Base-by-base conservation (phyloP, 2,888 invertebrate genomes). In the Choristoneura rosaceana region DNA sequence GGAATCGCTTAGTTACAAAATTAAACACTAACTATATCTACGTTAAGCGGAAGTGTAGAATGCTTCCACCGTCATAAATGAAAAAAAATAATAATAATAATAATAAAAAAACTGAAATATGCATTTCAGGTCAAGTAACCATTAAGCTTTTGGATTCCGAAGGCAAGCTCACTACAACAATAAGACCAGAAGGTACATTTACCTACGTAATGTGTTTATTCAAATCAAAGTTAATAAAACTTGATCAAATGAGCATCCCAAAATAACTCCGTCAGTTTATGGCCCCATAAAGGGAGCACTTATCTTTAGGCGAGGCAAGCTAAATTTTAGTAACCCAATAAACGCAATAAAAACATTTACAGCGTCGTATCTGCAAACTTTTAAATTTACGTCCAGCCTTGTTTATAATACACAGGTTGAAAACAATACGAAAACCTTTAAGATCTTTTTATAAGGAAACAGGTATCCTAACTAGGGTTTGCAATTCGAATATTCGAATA, bases 281-380 rank as follows among this genome's bases (percentile, higher is more conserved):
- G n/a, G 66, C 61, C 55, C 41, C 55, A 47, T 71, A 71, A 71
- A 71, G 41, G 8, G 34, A 4, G 62, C 45, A 62, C 67, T 73
- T 69, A 64, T 63, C 68, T 67, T 71, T 47, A 52, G 55, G 34
- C 67, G 55, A 71, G 41, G 64, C 63, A 15, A 58, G 70, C 67
- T 50, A 50, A 73, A 68, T 68, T 68, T 58, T 14, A 73, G 64
- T 60, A 64, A 73, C 38, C 64, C 69, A 73, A 73, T 73, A 73
- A 68, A 59, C 47, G 63, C 63, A 68, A 55, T 73, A 73, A 69
- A 71, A 69, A 73, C 69, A 64, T 69, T 73, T 52, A 69, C 73
- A 64, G 14, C 71, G 69, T 52, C 73, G 73, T 73, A 73, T 73
- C 64, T 50, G 43, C 59, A 8, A 69, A 73, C 63, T 73, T 73